A percentile compares a stretch with the other conserved stretches of the same genome.
Evolutionary conservation across 2,113 vertebrate genomes (phyloP).

Genomic region (Micromys minutus): DNA sequence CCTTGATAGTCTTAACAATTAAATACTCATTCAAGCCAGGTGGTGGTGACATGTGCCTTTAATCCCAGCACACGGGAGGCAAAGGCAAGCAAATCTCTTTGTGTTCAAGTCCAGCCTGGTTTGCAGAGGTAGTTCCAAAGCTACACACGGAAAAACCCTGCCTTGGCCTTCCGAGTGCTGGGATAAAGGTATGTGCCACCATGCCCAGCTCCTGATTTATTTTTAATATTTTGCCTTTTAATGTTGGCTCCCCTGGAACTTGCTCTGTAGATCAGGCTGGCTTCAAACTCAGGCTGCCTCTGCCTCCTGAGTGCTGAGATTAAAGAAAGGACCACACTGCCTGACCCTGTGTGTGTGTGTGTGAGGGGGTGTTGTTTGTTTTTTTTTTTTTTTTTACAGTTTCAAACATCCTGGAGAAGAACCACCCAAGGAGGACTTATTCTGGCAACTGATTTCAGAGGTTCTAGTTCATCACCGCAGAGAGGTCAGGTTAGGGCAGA

Average conservation of each 20-base stretch:
- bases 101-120: too few relatives aligned
- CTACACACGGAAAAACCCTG: too few relatives aligned
- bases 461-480: neutral
- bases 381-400: neutral
- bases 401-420: neutral
- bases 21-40: neutral
- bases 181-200: neutral
- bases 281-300: neutral
- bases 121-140: too few relatives aligned
- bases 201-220: neutral
- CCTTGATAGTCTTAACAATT: neutral
- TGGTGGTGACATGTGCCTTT: neutral
- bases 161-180: neutral
- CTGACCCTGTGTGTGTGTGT: neutral
- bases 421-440: neutral
- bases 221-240: neutral
- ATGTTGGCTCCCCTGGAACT: neutral
- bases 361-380: too few relatives aligned
- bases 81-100: neutral
- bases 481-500: neutral
- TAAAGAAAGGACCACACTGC: neutral
- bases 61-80: neutral
- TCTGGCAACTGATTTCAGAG: neutral
- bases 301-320: neutral
- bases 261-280: neutral